Evolutionary conservation across 2,113 vertebrate species (phyloP).

Genomic region (Actenoides hombroni): DNA sequence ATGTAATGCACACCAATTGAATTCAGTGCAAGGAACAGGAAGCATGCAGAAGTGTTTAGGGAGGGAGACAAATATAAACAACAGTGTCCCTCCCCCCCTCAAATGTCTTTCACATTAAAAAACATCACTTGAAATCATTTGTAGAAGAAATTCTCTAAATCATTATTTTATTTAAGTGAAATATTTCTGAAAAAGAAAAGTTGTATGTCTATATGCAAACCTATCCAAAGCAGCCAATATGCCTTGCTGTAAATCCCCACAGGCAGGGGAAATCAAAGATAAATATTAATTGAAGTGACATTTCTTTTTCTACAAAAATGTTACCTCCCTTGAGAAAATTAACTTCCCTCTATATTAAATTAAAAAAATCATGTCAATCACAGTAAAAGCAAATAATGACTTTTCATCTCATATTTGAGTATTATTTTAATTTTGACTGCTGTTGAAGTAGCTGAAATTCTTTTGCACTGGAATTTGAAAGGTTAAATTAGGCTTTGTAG

Average conservation of each 20-base stretch:
- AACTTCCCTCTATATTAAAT: neutral
- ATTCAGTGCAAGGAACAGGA: neutral
- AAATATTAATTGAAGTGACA: neutral
- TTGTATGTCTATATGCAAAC: neutral
- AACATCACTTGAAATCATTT: neutral
- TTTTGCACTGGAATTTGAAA: neutral
- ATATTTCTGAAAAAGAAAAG: neutral
- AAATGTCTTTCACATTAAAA: neutral
- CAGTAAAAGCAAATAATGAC: neutral
- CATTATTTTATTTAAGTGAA: neutral
- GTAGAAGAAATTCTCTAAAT: neutral
- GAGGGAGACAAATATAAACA: neutral
- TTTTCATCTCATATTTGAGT: neutral
- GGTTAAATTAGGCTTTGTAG: neutral
- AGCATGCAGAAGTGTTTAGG: neutral
- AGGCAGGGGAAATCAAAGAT: neutral
- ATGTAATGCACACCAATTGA: rapidly evolving
- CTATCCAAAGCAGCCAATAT: neutral
- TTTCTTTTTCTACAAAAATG: neutral
- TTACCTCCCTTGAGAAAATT: neutral
- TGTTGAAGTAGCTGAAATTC: neutral
- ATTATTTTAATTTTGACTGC: neutral
- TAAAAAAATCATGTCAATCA: neutral
- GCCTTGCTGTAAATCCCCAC: neutral
- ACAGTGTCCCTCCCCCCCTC: neutral